These are phyloP conservation scores for Tretioscincus oriximinensis DNA, from an alignment of 2,113 vertebrate genomes.

Conservation along the genomic window DNA sequence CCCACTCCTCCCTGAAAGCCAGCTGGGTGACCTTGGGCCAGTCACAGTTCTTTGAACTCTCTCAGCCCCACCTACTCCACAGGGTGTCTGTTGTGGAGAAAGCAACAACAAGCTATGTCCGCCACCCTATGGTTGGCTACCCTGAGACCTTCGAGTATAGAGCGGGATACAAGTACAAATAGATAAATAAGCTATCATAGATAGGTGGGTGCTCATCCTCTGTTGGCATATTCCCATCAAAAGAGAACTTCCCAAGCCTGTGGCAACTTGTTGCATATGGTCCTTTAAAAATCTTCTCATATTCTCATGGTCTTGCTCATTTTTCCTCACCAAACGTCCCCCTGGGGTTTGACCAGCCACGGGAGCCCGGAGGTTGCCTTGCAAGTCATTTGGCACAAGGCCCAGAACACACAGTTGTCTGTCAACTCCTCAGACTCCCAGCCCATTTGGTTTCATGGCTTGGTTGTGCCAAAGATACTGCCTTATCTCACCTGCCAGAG, in stretches of 20 bases:
- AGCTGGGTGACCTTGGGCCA: too few relatives aligned
- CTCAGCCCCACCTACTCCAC: too few relatives aligned
- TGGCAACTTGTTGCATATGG: background rate
- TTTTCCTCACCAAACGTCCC: background rate
- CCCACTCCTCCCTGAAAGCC: too few relatives aligned
- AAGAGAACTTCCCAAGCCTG: background rate
- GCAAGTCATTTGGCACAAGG: slow-evolving; percentile 31
- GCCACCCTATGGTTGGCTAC: too few relatives aligned
- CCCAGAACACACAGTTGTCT: background rate
- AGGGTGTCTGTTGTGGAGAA: too few relatives aligned
- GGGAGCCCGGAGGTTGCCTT: slow-evolving; percentile 9
- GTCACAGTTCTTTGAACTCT: too few relatives aligned
- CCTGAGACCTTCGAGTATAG: too few relatives aligned
- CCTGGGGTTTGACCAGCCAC: slow-evolving; percentile 12
- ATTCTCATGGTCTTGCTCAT: background rate
- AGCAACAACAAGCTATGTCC: too few relatives aligned
- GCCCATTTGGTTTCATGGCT: slow-evolving; percentile 30
- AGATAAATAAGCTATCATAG: too few relatives aligned
- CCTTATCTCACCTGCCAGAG: background rate
- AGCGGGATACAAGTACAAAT: too few relatives aligned
- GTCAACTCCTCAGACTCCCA: background rate
- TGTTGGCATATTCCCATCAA: too few relatives aligned
- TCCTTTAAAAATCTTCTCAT: background rate
- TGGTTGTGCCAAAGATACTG: background rate
- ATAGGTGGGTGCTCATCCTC: too few relatives aligned